Percentiles rank a stretch among this genome's conserved stretches.
Evolutionary conservation across 2,797 vertebrate genomes (phyloP).

Genomic region (Notolabrus celidotus): DNA sequence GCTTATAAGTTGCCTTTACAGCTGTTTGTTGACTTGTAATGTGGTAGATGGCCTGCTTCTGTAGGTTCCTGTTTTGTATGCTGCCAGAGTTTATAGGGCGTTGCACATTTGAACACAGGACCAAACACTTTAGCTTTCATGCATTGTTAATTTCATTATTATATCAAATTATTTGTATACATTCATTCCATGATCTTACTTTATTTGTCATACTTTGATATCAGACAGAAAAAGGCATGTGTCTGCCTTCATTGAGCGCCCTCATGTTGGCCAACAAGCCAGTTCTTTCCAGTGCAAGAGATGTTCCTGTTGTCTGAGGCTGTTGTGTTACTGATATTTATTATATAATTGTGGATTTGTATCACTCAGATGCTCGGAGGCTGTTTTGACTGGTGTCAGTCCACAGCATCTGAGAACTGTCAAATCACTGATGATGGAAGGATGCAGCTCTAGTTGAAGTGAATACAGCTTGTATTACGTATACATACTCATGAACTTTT

Average conservation of each 20-base stretch:
- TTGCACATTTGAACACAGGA: no score
- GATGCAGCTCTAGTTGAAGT: not conserved
- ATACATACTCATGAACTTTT: constrained; percentile 13
- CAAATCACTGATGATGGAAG: not conserved
- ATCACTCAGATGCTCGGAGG: not conserved
- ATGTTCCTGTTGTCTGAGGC: not conserved
- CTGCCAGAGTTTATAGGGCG: no score
- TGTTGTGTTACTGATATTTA: not conserved
- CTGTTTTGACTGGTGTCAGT: not conserved
- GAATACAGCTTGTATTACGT: not conserved
- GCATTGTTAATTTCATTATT: no score
- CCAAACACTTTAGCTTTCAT: not conserved
- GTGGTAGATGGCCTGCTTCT: no score
- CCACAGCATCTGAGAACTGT: constrained; percentile 5
- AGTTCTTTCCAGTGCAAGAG: not conserved
- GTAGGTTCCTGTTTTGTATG: no score
- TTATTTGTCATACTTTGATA: not conserved
- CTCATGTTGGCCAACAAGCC: not conserved
- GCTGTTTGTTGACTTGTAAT: no score
- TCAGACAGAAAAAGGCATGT: not conserved
- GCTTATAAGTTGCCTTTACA: no score
- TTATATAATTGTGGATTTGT: not conserved
- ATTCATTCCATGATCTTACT: no score
- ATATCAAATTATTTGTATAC: no score
- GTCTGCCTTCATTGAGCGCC: not conserved